Conservation (phyloP, 2,113 vertebrate species). For the Columbina picui region DNA sequence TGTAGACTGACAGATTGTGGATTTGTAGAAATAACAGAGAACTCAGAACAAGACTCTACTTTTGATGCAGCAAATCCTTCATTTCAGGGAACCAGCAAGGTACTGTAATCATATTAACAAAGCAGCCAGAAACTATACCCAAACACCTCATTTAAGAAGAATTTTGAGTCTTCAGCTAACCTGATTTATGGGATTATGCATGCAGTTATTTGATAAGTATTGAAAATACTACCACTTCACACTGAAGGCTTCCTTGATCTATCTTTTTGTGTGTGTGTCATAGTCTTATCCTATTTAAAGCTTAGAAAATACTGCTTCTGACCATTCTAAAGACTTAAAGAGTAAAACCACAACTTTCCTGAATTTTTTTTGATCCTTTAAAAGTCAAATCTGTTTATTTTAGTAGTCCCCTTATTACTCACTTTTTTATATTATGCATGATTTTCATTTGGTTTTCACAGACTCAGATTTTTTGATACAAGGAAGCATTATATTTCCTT, state of each 20-base stretch:
- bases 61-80: constrained; percentile 67
- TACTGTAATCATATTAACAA: constrained; percentile 75
- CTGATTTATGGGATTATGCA: constrained; percentile 74
- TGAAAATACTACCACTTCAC: constrained; percentile 61
- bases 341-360: constrained; percentile 45
- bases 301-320: constrained; percentile 46
- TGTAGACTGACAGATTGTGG: constrained; percentile 77
- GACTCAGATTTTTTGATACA: constrained; percentile 69
- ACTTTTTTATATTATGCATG: constrained; percentile 48
- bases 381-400: constrained; percentile 65
- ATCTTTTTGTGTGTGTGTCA: constrained; percentile 53
- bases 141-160: constrained; percentile 72
- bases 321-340: constrained; percentile 29
- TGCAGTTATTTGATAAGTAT: constrained; percentile 72
- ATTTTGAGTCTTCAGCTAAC: constrained; percentile 64
- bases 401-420: background rate
- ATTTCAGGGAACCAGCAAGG: constrained; percentile 69
- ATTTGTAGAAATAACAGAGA: constrained; percentile 80
- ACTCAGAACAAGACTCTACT: constrained; percentile 60
- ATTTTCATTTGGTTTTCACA: constrained; percentile 68
- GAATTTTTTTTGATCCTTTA: constrained; percentile 21
- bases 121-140: constrained; percentile 71
- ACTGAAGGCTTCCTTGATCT: constrained; percentile 58
- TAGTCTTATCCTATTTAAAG: constrained; percentile 68
- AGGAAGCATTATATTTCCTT: constrained; percentile 50